Base-by-base conservation (phyloP, 1,140 invertebrate genomes). In the Leptopilina clavipes region DNA sequence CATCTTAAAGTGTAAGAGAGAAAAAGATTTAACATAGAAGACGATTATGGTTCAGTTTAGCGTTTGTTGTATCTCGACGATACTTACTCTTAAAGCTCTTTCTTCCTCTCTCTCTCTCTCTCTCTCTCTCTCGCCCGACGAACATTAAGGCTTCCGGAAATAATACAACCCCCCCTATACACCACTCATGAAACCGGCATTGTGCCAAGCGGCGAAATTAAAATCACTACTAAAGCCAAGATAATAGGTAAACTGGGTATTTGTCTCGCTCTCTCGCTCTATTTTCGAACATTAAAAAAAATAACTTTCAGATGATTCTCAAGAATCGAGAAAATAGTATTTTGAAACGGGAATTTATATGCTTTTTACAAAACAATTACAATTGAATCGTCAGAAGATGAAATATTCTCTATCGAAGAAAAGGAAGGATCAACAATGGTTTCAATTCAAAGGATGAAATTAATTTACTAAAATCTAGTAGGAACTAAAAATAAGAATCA, bases 21-120 rank as follows among this genome's bases (percentile, higher is more conserved):
- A 78, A 78, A 78, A 80, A 86, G 86, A 89, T 88, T 89, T 84
- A 88, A 87, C 85, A 86, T 79, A 81, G 83, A 84, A 89, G 87
- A 88, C 85, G 86, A 89, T 89, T 89, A 88, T 79, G 74, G 83
- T 83, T 85, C 83, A 82, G 86, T 84, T 87, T 87, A 87, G 81
- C 85, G 81, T 78, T 79, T 65, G 76, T 70, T 76, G 77, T 75
- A 77, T 80, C 76, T 77, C 22, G 17, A 75, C 48, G 52, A 56
- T 78, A 59, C 79, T 75, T 80, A 80, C 79, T 78, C 80, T 83
- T 78, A 74, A 77, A 77, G 74, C 76, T 79, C 37, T 9, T 1
- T 40, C 37, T 40, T 6, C 0, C 37, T 40, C 37, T 40, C 37
- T 9, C 8, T 9, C 8, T 9, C 8, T 40, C 37, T 40, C 37